Percentiles rank a stretch among this genome's conserved stretches.
Evolutionary conservation across 1,140 invertebrate genomes (phyloP).

Genomic region (Drosophila melanica): DNA sequence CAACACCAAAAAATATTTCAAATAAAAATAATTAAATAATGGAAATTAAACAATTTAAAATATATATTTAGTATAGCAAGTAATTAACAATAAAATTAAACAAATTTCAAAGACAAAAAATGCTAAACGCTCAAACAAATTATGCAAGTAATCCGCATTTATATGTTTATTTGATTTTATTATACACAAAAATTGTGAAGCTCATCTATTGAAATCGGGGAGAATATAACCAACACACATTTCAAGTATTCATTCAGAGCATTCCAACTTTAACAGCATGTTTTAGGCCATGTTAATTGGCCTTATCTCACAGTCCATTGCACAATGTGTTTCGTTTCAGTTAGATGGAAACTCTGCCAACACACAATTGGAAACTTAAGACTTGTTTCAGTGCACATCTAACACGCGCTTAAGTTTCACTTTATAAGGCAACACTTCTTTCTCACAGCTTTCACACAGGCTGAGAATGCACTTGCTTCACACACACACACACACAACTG

Average conservation of each 20-base stretch:
- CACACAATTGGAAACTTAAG: conserved; percentile 15
- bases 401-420: conserved; percentile 15
- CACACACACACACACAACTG: not conserved
- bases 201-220: no score
- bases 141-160: no score
- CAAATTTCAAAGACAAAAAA: no score
- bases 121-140: no score
- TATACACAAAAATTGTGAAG: no score
- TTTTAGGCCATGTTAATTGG: not conserved
- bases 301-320: conserved; percentile 6
- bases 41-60: not conserved
- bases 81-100: no score
- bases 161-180: no score
- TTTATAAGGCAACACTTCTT: conserved; percentile 20
- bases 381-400: conserved; percentile 18
- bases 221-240: not conserved
- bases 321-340: conserved; percentile 24
- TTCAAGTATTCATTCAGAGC: not conserved
- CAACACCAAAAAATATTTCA: not conserved
- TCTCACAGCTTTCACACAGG: conserved; percentile 25
- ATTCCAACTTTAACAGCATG: not conserved
- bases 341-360: conserved; percentile 4
- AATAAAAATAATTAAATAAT: not conserved
- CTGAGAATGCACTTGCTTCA: not conserved
- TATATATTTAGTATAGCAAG: not conserved